Evolutionary conservation across 2,888 invertebrate species (phyloP), one percentile per base, ranked within the genome.

Genomic region (Phortica magna): DNA sequence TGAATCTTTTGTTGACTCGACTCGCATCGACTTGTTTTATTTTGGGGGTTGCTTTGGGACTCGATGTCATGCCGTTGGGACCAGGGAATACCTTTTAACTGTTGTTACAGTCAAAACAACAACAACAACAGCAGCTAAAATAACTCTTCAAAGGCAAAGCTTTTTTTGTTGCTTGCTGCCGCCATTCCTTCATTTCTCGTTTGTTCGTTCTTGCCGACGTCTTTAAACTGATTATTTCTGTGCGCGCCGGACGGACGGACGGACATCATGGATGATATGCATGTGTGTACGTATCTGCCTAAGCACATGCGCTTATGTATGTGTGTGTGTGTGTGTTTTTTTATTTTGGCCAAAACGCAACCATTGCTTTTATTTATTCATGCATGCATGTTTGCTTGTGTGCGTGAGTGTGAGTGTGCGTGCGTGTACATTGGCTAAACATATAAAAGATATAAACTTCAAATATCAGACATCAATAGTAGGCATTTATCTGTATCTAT

Each of bases 41-140:
- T 80, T 82, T 84, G 78, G 87, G 87, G 89, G 91, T 90, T 90
- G 92, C 91, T 92, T 87, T 89, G 91, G 92, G 91, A 92, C 88
- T 91, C 89, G 84, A 85, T 88, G 89, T 89, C 92, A 92, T 91
- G 91, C 91, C 91, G 90, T 83, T 92, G 91, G 91, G 92, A 92
- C 90, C 89, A 88, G 89, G 91, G 90, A 90, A 90, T 89, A 87
- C 89, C 89, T 90, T 77, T 77, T 77, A 80, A 83, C 77, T 78
- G 88, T 79, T 80, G 39, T 74, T 79, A 76, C 79, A 68, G 74
- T 70, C 59, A 59, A 73, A 41, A 53, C 17, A 55, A 68, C 10
- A 31, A 57, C 41, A 48, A 55, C 17, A 73, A 61, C 31, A 76
- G 70, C 39, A 73, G 17, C 65, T 73, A 73, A 53, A 70, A 71